Conservation (phyloP, 2,797 vertebrate genomes). For the Smutsia temminckii region DNA sequence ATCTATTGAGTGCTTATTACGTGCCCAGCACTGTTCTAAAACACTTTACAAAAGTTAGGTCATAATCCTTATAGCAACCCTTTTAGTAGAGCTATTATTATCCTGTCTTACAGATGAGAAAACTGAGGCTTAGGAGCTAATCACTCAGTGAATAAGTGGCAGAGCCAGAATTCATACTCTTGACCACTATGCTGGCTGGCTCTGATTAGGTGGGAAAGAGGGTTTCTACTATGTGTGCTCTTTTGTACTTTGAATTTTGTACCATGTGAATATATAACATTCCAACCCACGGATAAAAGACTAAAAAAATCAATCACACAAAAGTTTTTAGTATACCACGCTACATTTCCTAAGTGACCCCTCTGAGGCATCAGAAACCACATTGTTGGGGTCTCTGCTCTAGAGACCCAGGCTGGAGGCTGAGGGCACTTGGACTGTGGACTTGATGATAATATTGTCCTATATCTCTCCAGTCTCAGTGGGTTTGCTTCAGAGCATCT, state of each 20-base stretch:
- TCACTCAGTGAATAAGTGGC: background rate
- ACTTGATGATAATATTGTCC: background rate
- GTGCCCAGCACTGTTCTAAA: background rate
- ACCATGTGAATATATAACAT: background rate
- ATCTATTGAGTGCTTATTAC: background rate
- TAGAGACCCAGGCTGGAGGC: background rate
- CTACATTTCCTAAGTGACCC: background rate
- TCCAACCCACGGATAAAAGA: slow-evolving; percentile 6
- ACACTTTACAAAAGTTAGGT: slow-evolving; percentile 15
- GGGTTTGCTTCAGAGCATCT: background rate
- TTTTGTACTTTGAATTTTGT: slow-evolving; percentile 34
- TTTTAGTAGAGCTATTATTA: background rate
- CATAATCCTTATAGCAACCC: background rate
- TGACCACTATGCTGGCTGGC: background rate
- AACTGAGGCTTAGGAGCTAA: background rate
- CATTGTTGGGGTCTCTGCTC: background rate
- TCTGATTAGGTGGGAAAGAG: background rate
- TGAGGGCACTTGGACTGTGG: background rate
- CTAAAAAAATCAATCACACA: background rate
- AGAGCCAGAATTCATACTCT: background rate
- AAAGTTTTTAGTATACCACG: background rate
- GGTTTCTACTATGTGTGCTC: background rate
- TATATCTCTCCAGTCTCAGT: background rate
- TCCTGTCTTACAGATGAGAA: background rate
- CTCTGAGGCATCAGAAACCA: background rate